These are phyloP conservation scores for Orthosia gracilis DNA, from an alignment of 2,888 invertebrate genomes.

Conservation along the genomic window DNA sequence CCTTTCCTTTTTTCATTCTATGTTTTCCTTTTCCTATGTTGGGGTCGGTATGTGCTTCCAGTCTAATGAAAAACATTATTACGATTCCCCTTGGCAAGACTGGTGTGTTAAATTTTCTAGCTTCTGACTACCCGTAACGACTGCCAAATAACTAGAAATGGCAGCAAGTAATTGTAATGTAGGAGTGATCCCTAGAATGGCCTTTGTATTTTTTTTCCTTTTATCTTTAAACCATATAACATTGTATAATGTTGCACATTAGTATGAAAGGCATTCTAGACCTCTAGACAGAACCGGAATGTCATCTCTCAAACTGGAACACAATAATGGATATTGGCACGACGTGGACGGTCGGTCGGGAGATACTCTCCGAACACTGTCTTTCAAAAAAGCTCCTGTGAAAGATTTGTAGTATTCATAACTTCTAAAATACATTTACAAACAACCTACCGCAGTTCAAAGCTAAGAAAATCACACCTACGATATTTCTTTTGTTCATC, in stretches of 20 bases:
- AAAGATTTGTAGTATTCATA: not conserved
- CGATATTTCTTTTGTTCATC: not conserved
- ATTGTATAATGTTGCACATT: not conserved
- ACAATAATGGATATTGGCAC: not conserved
- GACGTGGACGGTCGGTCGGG: not conserved
- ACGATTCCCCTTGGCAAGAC: no score
- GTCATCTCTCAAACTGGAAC: not conserved
- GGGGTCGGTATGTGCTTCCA: no score
- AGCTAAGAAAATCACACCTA: no score
- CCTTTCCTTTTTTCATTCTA: no score
- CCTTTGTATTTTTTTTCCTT: not conserved
- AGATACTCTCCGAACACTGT: not conserved
- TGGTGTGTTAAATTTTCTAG: no score
- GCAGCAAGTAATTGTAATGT: not conserved
- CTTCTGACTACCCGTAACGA: no score
- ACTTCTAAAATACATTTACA: not conserved
- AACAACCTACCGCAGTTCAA: not conserved
- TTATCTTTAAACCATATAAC: not conserved
- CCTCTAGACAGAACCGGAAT: not conserved
- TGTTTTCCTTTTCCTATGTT: no score
- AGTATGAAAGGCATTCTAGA: no score
- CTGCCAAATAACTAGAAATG: no score
- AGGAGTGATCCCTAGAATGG: not conserved
- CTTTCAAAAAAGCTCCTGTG: not conserved
- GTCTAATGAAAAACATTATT: no score